Evolutionary conservation across 1,140 invertebrate species (phyloP).

Genomic region (Elymnias hypermnestra): DNA sequence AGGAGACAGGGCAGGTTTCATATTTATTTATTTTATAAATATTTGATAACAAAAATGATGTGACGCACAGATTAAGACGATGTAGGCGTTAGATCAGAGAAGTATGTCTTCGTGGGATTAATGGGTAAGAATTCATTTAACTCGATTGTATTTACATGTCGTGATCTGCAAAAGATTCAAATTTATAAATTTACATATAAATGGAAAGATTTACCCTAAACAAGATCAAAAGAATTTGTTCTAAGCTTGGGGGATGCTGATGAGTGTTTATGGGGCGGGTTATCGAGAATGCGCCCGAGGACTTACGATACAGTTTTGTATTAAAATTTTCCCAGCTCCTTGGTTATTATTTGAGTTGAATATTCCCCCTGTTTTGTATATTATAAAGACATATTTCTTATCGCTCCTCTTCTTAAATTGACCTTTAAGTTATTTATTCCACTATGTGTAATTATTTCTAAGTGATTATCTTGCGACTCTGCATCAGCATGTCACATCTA

Average conservation of each 20-base stretch:
- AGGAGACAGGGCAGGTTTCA: no score
- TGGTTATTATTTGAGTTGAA: not conserved
- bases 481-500: no score
- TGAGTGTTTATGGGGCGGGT: slow-evolving; percentile 55
- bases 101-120: not conserved
- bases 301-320: slow-evolving; percentile 31
- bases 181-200: slow-evolving; percentile 72
- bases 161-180: slow-evolving; percentile 57
- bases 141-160: slow-evolving; percentile 16
- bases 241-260: slow-evolving; percentile 45
- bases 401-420: no score
- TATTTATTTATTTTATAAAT: no score
- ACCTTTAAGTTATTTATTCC: no score
- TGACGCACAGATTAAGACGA: no score
- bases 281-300: slow-evolving; percentile 33
- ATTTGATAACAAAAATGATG: no score
- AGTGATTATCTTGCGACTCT: no score
- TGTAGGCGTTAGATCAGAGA: no score
- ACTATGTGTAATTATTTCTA: no score
- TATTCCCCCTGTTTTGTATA: no score
- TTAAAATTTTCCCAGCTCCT: slow-evolving; percentile 40
- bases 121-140: not conserved
- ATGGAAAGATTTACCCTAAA: slow-evolving; percentile 73
- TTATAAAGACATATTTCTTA: no score
- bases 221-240: slow-evolving; percentile 72